phyloP scores from a whole-genome alignment of 2,113 vertebrate genomes.

The Acinonyx jubatus region DNA sequence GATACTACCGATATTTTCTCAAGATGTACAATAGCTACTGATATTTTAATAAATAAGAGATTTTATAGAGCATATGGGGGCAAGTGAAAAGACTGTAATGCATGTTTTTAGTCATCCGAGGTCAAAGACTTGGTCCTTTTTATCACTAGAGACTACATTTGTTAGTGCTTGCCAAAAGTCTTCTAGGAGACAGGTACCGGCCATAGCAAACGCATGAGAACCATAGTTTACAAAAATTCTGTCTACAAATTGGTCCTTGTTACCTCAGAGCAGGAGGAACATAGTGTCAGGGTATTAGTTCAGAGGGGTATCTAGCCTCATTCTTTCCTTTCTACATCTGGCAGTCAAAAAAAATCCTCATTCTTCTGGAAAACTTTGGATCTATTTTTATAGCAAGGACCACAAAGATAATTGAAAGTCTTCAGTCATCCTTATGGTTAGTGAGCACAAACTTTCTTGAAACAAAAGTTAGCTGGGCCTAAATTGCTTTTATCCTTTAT shows the following conservation, averaged over 20 bases:
- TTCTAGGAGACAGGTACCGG: neutral
- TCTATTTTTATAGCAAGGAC: neutral
- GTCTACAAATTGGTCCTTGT: neutral
- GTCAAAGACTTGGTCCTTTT: neutral
- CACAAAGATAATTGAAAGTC: conserved; percentile 20
- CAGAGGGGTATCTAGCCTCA: neutral
- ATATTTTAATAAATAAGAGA: neutral
- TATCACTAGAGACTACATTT: neutral
- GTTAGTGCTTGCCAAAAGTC: neutral
- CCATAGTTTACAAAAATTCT: neutral
- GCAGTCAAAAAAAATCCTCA: neutral
- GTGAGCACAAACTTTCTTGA: neutral
- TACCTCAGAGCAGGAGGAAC: neutral
- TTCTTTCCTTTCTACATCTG: neutral
- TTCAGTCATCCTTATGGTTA: neutral
- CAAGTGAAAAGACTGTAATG: neutral
- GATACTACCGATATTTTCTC: neutral
- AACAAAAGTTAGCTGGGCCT: neutral
- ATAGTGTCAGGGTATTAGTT: neutral
- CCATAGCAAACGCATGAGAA: neutral
- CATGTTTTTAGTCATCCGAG: neutral
- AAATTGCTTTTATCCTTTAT: neutral
- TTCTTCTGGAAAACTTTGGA: neutral
- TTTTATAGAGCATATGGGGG: neutral
- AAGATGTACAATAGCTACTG: neutral